Evolutionary conservation across 1,140 invertebrate genomes (phyloP).

Genomic region (Aphaenogaster floridana): DNA sequence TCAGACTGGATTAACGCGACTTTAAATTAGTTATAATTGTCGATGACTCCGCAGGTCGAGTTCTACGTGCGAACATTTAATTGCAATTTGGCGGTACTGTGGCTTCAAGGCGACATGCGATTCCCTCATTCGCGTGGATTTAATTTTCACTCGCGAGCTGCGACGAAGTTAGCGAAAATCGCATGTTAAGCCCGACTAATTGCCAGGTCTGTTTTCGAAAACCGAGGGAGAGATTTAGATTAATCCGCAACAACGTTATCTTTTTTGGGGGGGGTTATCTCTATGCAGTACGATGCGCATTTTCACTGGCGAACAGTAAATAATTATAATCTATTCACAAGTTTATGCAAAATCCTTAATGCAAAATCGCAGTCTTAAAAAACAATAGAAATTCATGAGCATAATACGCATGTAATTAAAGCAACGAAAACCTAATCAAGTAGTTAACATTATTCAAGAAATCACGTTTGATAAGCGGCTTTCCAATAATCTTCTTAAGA

Average conservation of each 20-base stretch:
- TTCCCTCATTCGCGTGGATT: slow-evolving; percentile 59
- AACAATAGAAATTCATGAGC: neutral
- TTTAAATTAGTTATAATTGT: slow-evolving; percentile 63
- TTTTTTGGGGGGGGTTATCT: neutral
- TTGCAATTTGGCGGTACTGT: slow-evolving; percentile 61
- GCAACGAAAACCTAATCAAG: slow-evolving; percentile 35
- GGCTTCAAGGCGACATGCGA: slow-evolving; percentile 65
- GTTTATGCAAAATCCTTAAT: neutral
- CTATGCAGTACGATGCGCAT: neutral
- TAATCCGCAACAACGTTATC: slow-evolving; percentile 24
- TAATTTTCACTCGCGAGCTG: slow-evolving; percentile 48
- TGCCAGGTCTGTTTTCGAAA: slow-evolving; percentile 28
- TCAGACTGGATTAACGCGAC: slow-evolving; percentile 56
- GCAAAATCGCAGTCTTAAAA: neutral
- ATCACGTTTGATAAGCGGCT: neutral
- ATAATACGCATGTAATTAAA: neutral
- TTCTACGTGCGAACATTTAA: slow-evolving; percentile 61
- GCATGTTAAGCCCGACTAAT: slow-evolving; percentile 50
- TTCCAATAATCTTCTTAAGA: slow-evolving; percentile 27
- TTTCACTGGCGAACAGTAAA: neutral
- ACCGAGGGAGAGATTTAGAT: slow-evolving; percentile 1
- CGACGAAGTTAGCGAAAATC: slow-evolving; percentile 55
- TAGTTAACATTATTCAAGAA: neutral
- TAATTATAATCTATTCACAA: neutral
- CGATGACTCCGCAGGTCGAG: slow-evolving; percentile 47